Percentiles rank a stretch among this genome's conserved stretches.
These are phyloP conservation scores for Drosophila mulleri DNA, from an alignment of 2,888 invertebrate species.

Conservation along the genomic window DNA sequence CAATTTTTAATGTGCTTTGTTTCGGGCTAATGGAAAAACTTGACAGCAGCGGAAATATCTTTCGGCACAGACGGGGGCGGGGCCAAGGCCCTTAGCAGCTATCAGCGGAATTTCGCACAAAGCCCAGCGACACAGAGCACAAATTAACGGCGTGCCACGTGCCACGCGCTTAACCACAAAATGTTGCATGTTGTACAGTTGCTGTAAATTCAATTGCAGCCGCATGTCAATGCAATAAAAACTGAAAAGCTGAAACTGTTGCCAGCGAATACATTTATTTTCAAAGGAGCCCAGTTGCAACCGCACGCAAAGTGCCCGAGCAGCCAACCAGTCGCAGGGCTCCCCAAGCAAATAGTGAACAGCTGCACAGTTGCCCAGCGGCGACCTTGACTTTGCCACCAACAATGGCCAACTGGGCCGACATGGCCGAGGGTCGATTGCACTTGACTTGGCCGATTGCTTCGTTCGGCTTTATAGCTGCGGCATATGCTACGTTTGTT, in stretches of 20 bases:
- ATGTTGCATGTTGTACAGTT: constrained; percentile 69
- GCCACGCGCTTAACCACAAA: constrained; percentile 66
- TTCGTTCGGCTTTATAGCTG: constrained; percentile 45
- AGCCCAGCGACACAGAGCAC: constrained; percentile 1
- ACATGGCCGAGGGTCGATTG: constrained; percentile 24
- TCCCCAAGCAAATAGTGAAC: constrained; percentile 35
- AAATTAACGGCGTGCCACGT: constrained; percentile 52
- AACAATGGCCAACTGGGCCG: constrained; percentile 38
- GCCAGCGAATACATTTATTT: constrained; percentile 11
- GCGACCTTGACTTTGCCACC: constrained; percentile 71
- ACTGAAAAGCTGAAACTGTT: constrained; percentile 32
- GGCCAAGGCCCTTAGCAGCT: constrained; percentile 9
- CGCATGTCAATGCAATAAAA: constrained; percentile 76
- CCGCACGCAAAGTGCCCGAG: constrained; percentile 50
- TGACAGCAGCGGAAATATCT: constrained; percentile 62
- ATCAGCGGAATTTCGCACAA: constrained; percentile 27
- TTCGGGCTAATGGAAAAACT: constrained; percentile 49
- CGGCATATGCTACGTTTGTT: constrained; percentile 31
- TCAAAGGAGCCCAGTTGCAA: constrained; percentile 47
- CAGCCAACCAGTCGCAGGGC: constrained; percentile 1
- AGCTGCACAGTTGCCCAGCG: constrained; percentile 57
- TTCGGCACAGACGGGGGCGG: constrained; percentile 12
- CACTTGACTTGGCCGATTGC: constrained; percentile 35
- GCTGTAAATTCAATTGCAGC: constrained; percentile 66
- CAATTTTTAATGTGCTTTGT: constrained; percentile 31